These are phyloP conservation scores for Anas platyrhynchos DNA, from an alignment of 2,113 vertebrate species.

Conservation along the genomic window DNA sequence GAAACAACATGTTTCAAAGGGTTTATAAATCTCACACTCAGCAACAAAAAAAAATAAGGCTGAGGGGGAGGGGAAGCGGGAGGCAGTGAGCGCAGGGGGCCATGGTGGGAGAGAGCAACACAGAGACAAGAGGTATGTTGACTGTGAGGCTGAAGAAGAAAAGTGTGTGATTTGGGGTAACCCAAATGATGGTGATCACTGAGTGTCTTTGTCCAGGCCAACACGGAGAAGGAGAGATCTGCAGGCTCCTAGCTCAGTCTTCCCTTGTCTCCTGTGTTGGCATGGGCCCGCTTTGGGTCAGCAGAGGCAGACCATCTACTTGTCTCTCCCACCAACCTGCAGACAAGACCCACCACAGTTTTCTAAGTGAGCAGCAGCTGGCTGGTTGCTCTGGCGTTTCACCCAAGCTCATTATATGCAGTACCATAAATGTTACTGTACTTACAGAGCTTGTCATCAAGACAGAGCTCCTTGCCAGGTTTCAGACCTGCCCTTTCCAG, in stretches of 20 bases:
- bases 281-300: too few relatives aligned
- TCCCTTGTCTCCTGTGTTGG: not conserved
- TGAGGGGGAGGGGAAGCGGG: not conserved
- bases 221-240: not conserved
- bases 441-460: not conserved
- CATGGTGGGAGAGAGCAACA: fast-evolving
- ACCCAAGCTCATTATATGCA: not conserved
- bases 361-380: not conserved
- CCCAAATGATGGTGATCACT: not conserved
- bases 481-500: not conserved
- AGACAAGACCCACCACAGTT: not conserved
- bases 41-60: not conserved
- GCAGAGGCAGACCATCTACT: not conserved
- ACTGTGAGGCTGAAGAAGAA: conserved; percentile 9
- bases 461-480: not conserved
- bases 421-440: not conserved
- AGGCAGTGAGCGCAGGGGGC: not conserved
- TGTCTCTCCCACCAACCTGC: not conserved
- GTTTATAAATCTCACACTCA: conserved; percentile 66
- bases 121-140: not conserved
- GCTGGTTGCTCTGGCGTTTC: not conserved
- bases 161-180: not conserved
- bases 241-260: not conserved
- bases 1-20: conserved; percentile 77
- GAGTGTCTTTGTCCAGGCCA: not conserved